Evolutionary conservation across 2,113 vertebrate genomes (phyloP).

Genomic region (Ammospiza nelsoni): DNA sequence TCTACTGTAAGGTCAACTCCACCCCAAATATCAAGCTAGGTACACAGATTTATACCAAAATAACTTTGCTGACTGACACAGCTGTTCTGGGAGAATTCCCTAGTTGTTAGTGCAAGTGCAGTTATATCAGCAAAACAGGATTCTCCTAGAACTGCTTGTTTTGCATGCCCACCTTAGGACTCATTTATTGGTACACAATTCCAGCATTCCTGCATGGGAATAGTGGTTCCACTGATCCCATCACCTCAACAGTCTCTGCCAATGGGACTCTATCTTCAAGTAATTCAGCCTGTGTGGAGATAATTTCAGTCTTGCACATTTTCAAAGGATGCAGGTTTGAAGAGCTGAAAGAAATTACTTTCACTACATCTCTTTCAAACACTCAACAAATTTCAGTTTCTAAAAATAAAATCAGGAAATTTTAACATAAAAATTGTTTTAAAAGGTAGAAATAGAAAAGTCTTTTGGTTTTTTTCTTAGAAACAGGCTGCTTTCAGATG

Average conservation of each 20-base stretch:
- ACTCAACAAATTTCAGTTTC: background rate
- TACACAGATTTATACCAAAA: constrained; percentile 30
- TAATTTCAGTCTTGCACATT: background rate
- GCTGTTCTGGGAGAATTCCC: constrained; percentile 38
- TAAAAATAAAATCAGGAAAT: background rate
- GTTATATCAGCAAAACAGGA: constrained; percentile 18
- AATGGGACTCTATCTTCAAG: background rate
- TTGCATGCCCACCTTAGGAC: background rate
- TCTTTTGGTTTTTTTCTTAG: background rate
- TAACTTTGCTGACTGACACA: constrained; percentile 32
- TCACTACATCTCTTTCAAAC: background rate
- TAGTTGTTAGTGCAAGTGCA: background rate
- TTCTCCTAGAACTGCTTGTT: constrained; percentile 10
- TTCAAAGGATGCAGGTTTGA: background rate
- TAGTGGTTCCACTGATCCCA: background rate
- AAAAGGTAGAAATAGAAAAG: background rate
- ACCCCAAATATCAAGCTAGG: background rate
- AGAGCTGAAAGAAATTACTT: background rate
- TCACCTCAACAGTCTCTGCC: background rate
- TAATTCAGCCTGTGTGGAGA: background rate
- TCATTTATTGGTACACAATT: background rate
- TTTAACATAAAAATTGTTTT: background rate
- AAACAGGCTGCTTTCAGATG: background rate
- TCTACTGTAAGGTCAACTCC: constrained; percentile 10
- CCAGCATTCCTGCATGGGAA: background rate